These are phyloP conservation scores for Pimephales promelas DNA, from an alignment of 2,113 vertebrate species.

Conservation along the genomic window DNA sequence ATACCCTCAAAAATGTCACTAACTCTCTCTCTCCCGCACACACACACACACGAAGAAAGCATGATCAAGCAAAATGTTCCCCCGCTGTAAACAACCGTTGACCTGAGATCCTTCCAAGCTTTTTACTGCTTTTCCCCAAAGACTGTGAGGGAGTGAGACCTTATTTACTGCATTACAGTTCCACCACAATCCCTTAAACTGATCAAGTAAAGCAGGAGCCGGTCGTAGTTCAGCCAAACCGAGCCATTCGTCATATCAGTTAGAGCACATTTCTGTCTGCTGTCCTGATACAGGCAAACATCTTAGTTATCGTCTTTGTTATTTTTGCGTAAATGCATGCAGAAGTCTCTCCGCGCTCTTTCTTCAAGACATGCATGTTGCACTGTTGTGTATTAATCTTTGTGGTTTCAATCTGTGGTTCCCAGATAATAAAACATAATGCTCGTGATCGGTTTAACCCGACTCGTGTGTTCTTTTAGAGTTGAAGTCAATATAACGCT, in stretches of 20 bases:
- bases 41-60: not conserved
- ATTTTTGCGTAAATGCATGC: not conserved
- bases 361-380: not conserved
- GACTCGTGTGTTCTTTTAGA: not conserved
- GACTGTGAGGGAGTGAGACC: not conserved
- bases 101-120: slow-evolving; percentile 1
- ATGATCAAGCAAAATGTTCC: slow-evolving; percentile 18
- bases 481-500: not conserved
- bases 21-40: not conserved
- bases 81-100: not conserved
- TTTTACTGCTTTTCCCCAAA: not conserved
- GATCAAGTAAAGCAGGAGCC: slow-evolving; percentile 37
- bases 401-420: not conserved
- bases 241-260: slow-evolving; percentile 18
- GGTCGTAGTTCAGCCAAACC: slow-evolving; percentile 1
- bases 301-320: not conserved
- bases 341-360: not conserved
- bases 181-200: slow-evolving; percentile 27
- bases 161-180: slow-evolving; percentile 37
- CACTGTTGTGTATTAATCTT: not conserved
- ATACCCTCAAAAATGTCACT: not conserved
- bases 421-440: slow-evolving; percentile 10
- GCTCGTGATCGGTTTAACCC: not conserved
- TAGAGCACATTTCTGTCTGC: slow-evolving; percentile 12
- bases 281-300: not conserved